A percentile compares a stretch with the other conserved stretches of the same genome.
These are phyloP conservation scores for Vulpes lagopus DNA, from an alignment of 2,113 vertebrate species.

Conservation along the genomic window DNA sequence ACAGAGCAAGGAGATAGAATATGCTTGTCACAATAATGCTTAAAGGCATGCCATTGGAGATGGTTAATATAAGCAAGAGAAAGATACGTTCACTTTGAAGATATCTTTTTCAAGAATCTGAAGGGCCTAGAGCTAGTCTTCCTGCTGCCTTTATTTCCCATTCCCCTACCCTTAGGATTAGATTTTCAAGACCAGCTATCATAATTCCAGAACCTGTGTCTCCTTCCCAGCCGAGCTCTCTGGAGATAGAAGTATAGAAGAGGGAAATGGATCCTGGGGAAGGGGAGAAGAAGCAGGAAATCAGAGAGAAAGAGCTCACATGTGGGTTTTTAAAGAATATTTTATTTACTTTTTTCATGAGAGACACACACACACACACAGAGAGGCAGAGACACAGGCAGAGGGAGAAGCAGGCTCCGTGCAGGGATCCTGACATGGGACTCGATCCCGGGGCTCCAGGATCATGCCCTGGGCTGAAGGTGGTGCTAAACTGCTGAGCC, in stretches of 20 bases:
- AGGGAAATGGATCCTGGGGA: background rate
- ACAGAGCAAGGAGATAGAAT: background rate
- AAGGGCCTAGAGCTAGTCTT: background rate
- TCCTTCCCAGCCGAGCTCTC: background rate
- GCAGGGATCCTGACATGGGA: too few species aligned
- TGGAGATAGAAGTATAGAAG: background rate
- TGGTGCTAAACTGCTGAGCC: too few species aligned
- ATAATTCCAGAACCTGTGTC: background rate
- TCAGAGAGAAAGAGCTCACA: background rate
- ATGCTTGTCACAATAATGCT: background rate
- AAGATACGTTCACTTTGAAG: background rate
- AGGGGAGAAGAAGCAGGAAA: background rate
- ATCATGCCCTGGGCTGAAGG: too few species aligned
- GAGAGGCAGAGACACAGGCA: too few species aligned
- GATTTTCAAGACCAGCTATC: background rate
- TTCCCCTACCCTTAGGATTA: background rate
- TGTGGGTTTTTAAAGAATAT: background rate
- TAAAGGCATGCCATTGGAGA: background rate
- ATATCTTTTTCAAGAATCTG: background rate
- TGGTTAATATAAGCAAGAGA: background rate
- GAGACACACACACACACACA: too few species aligned
- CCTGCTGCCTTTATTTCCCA: background rate
- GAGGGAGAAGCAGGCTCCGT: too few species aligned
- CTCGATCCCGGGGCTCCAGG: too few species aligned
- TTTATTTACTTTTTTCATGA: too few species aligned